Evolutionary conservation across 2,797 vertebrate genomes (phyloP).

Genomic region (Eremophila alpestris): DNA sequence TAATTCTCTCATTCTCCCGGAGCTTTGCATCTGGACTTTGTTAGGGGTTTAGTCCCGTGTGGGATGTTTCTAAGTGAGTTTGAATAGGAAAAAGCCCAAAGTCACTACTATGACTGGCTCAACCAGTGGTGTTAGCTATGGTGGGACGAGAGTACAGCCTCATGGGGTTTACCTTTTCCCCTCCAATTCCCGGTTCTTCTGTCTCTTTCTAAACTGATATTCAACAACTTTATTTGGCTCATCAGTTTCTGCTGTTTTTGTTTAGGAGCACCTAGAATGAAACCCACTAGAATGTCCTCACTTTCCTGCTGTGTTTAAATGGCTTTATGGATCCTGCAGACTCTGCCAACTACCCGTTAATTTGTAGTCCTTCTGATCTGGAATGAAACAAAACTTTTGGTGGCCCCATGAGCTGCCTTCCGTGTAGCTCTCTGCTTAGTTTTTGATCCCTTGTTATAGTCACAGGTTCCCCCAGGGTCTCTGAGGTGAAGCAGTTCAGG

Average conservation of each 20-base stretch:
- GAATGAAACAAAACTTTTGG: not conserved
- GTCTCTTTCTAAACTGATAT: not conserved
- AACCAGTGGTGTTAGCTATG: not conserved
- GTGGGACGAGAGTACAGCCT: not conserved
- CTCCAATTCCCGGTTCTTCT: not conserved
- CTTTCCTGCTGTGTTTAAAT: not conserved
- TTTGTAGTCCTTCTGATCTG: not conserved
- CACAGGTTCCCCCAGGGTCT: slow-evolving; percentile 35
- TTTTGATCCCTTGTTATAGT: not conserved
- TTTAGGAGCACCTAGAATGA: not conserved
- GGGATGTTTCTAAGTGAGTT: not conserved
- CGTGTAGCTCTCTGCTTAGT: not conserved
- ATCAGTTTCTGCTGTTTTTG: not conserved
- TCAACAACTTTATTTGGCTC: not conserved
- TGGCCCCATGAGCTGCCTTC: not conserved
- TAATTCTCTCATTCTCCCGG: not conserved
- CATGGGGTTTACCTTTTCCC: not conserved
- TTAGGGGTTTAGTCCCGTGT: not conserved
- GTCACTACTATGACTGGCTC: not conserved
- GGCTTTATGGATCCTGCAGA: not conserved
- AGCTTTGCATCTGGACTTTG: not conserved
- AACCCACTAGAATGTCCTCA: not conserved
- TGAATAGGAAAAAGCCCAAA: not conserved
- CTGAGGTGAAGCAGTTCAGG: slow-evolving; percentile 61
- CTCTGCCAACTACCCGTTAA: rapidly evolving